Base-by-base conservation (phyloP, 2,888 invertebrate species). In the Chloroclystis v-ata region DNA sequence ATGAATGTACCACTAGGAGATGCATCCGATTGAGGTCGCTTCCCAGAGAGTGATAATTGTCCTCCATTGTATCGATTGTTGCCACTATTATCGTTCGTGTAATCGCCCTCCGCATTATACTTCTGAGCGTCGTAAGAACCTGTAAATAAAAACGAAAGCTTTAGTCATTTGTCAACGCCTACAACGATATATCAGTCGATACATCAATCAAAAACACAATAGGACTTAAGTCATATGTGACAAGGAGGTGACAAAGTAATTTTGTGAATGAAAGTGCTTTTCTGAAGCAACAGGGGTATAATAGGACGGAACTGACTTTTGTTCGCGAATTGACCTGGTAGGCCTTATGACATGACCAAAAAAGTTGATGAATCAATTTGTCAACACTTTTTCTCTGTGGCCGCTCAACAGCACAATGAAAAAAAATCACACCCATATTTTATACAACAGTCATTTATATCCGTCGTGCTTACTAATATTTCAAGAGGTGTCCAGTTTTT, bases 121-220 rank as follows among this genome's bases (percentile, higher is more conserved):
- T 80, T 84, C 61, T 77, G 72, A 54, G 81, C 74, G 54, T 83
- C 77, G 70, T 86, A 86, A 50, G 84, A 80, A 74, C 86, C 87
- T 87, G 83, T 65, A 81, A 86, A 78, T 78, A 76, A 82, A 83
- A 86, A 84, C 57, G 83, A 86, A 86, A 87, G 83, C 80, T 72
- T 71, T 45, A 65, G 65, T 69, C 62, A 83, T 85, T 82, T 78
- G 75, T 83, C 81, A 83, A 69, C 57, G 72, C 63, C 56, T 58
- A 58, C 57, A 63, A 69, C 67, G 61, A 65, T 64, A 57, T 67
- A 70, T 76, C 67, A 72, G 68, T 57, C 63, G 62, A 74, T 66
- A 70, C 80, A 78, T 82, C 75, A 73, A 69, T 84, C 81, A 79
- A 67, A 43, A 43, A 51, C 41, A 78, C 78, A 82, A 82, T 70